Evolutionary conservation across 1,140 invertebrate genomes (phyloP).

Genomic region (Proctacanthus coquilletti): DNA sequence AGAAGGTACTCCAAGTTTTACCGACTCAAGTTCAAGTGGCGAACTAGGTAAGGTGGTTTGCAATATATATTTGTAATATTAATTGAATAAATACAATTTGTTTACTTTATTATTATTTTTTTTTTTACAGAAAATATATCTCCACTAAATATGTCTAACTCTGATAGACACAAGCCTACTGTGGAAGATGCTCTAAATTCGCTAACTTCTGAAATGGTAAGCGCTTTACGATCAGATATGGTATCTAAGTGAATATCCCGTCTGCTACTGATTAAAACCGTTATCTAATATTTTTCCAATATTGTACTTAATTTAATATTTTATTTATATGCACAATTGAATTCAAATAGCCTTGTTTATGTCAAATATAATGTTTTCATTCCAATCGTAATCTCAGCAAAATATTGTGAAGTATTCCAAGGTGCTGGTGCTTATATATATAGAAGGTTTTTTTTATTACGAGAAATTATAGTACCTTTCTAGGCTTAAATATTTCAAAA

Average conservation of each 20-base stretch:
- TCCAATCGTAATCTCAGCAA: no score
- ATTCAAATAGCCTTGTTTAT: no score
- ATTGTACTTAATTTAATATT: not conserved
- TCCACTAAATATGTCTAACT: constrained; percentile 28
- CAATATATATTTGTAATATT: constrained; percentile 1
- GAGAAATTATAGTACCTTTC: no score
- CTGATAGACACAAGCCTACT: constrained; percentile 36
- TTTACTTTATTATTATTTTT: constrained; percentile 8
- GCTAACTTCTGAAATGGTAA: constrained; percentile 66
- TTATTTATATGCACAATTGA: not conserved
- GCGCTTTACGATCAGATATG: constrained; percentile 12
- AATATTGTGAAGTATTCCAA: no score
- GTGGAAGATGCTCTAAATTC: constrained; percentile 56
- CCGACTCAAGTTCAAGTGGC: constrained; percentile 85
- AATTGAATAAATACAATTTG: constrained; percentile 10
- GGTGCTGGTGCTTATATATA: no score
- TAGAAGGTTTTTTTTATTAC: no score
- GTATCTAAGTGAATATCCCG: not conserved
- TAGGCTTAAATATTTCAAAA: no score
- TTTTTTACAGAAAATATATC: constrained; percentile 26
- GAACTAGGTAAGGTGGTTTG: constrained; percentile 35
- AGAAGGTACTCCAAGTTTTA: constrained; percentile 93
- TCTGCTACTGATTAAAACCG: not conserved
- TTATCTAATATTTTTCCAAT: not conserved
- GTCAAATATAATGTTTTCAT: not conserved